Base-by-base conservation (phyloP, 2,888 invertebrate species). In the Cinara cedri region DNA sequence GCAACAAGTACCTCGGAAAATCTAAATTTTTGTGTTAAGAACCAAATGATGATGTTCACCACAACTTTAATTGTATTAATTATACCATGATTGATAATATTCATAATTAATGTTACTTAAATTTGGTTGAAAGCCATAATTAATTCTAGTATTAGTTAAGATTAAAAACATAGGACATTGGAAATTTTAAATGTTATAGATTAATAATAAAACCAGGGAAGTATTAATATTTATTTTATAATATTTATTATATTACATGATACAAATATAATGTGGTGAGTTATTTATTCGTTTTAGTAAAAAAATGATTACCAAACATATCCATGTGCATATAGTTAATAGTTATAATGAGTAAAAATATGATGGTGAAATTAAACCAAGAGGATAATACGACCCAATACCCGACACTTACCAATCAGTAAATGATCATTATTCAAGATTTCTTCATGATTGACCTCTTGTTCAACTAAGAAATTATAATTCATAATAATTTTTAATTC, bases 391-490 rank as follows among this genome's bases (percentile, higher is more conserved):
- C 49, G 49, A 74, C 44, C 66, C 55, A 68, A 76, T 34, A 68
- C 57, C 76, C 24, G 55, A 49, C 57, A 78, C 76, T 78, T 78
- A 78, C 76, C 76, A 78, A 66, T 55, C 49, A 68, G 46, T 68
- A 78, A 78, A 78, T 78, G 46, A 68, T 78, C 63, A 19, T 34
- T 34, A 34, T 60, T 66, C 76, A 68, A 66, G 19, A 49, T 60
- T 66, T 78, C 76, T 78, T 78, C 68, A 78, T 68, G 55, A 60
- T 46, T 68, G 76, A 68, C 60, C 16, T 78, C 76, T 78, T 68
- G 57, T 49, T 78, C 68, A 68, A 68, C 76, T 78, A 78, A 78
- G 76, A 78, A 68, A 78, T 78, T 78, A 76, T 66, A 78, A 78
- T 78, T 66, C 21, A 66, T 66, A 46, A 51, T 34, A 46, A n/a